These are phyloP conservation scores for Pipistrellus pipistrellus DNA, from an alignment of 2,797 vertebrate genomes.

Conservation along the genomic window DNA sequence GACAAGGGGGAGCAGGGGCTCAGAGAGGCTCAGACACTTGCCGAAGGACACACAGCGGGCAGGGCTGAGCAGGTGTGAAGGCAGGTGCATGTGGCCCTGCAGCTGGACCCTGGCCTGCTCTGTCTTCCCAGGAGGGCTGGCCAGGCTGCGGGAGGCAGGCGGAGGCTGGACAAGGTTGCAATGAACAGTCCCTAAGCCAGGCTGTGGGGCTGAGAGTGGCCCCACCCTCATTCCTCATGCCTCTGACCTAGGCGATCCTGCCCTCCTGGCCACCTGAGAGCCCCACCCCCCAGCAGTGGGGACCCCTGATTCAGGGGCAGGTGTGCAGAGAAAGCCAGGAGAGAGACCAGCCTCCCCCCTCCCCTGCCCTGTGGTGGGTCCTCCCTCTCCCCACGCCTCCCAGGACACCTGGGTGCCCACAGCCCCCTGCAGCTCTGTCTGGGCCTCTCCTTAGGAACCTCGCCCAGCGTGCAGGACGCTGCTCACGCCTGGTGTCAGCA, in stretches of 20 bases:
- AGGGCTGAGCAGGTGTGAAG: neutral
- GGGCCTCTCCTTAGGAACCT: neutral
- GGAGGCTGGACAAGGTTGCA: too few species aligned
- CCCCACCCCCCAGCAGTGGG: neutral
- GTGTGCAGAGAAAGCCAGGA: neutral
- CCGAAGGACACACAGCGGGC: neutral
- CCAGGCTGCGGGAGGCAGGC: fast-evolving
- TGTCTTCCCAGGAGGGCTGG: neutral
- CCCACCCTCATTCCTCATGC: neutral
- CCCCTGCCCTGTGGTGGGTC: fast-evolving
- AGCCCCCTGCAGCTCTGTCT: neutral
- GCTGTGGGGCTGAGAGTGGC: too few species aligned
- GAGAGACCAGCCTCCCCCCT: fast-evolving
- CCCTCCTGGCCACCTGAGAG: neutral
- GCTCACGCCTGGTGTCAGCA: too few species aligned
- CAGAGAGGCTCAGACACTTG: neutral
- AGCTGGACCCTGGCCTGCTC: fast-evolving
- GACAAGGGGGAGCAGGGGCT: neutral
- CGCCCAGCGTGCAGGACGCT: neutral
- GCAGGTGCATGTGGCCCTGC: neutral
- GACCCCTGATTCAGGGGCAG: neutral
- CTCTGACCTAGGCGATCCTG: neutral
- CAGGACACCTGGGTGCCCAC: fast-evolving
- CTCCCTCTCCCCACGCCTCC: fast-evolving
- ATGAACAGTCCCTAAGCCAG: neutral